A percentile compares a stretch with the other conserved stretches of the same genome.
Conservation (phyloP, 2,888 invertebrate genomes). For the Luperina testacea region DNA sequence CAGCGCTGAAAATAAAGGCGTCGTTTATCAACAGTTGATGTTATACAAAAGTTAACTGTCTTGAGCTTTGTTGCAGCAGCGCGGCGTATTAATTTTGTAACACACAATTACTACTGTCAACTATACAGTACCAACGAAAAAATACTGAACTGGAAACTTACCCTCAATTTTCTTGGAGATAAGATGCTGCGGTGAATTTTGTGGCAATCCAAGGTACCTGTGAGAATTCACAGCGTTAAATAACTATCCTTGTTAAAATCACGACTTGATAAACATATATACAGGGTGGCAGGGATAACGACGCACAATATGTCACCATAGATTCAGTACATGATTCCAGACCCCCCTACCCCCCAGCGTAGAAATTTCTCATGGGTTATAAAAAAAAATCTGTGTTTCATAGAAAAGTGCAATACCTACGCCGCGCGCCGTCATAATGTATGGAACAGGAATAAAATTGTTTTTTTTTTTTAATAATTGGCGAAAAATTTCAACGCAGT, state of each 20-base stretch:
- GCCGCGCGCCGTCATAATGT: no score
- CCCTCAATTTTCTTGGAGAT: slow-evolving; percentile 93
- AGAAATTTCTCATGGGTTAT: no score
- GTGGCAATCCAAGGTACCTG: slow-evolving; percentile 91
- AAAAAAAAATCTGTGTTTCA: no score
- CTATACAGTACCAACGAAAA: not conserved
- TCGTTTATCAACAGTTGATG: slow-evolving; percentile 29
- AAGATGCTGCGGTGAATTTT: slow-evolving; percentile 86
- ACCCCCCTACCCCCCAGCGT: no score
- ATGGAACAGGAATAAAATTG: no score
- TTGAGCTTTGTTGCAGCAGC: slow-evolving; percentile 20
- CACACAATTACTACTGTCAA: not conserved
- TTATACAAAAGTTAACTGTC: slow-evolving; percentile 17
- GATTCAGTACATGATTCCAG: not conserved
- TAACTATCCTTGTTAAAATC: not conserved
- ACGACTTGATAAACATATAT: not conserved
- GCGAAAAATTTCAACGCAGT: no score
- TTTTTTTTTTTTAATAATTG: no score
- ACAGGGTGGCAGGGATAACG: not conserved
- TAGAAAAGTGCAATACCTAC: no score
- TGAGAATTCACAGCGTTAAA: slow-evolving; percentile 1
- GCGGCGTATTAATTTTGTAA: not conserved
- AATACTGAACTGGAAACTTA: slow-evolving; percentile 73
- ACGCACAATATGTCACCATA: not conserved
- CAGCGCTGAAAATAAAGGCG: slow-evolving; percentile 39